Conservation (phyloP, 2,888 invertebrate species). For the Clusia tigrina region DNA sequence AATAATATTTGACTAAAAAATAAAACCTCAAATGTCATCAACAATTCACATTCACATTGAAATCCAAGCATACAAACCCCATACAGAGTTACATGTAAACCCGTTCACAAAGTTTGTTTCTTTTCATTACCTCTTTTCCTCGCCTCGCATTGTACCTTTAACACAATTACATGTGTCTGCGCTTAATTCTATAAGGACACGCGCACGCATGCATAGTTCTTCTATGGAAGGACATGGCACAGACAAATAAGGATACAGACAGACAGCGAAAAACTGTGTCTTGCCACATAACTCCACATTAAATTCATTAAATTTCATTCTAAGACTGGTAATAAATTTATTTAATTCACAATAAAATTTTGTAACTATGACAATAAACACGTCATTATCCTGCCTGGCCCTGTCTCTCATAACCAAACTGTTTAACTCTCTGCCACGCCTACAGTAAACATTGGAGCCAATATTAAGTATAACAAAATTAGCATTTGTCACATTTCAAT, state of each 20-base stretch:
- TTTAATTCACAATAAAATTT: constrained; percentile 56
- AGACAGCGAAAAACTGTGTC: neutral
- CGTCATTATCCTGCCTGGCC: constrained; percentile 24
- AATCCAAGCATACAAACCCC: too few relatives aligned
- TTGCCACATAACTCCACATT: neutral
- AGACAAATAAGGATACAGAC: neutral
- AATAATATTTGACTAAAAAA: too few relatives aligned
- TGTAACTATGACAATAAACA: constrained; percentile 56
- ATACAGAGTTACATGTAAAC: too few relatives aligned
- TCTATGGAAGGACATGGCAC: neutral
- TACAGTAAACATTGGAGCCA: constrained; percentile 39
- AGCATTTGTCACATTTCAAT: constrained; percentile 54
- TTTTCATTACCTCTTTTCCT: too few relatives aligned
- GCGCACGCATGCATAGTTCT: constrained; percentile 1
- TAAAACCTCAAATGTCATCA: too few relatives aligned
- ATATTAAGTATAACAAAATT: constrained; percentile 38
- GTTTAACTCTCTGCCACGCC: neutral
- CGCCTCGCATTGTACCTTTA: too few relatives aligned
- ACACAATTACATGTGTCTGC: neutral
- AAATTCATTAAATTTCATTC: neutral
- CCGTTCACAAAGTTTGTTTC: too few relatives aligned
- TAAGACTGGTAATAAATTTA: constrained; percentile 52
- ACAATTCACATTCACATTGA: too few relatives aligned
- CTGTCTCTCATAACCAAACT: neutral
- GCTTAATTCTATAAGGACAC: neutral